phyloP scores from a whole-genome alignment of 92 coral and sea anemone genomes.

The Phenganax stokvisi region DNA sequence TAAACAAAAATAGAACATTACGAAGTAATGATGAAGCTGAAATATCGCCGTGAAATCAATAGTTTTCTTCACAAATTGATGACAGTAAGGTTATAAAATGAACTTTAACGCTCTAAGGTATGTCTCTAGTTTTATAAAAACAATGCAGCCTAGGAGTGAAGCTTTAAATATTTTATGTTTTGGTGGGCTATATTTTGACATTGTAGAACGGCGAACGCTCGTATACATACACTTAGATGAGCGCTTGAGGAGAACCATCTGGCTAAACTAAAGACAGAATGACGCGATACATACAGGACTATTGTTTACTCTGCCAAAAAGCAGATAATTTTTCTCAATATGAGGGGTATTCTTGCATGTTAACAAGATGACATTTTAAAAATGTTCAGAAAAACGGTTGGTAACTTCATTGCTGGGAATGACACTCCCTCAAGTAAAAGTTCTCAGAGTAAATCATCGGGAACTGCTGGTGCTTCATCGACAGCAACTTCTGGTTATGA shows the following conservation, averaged over 20 bases:
- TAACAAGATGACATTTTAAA: neutral
- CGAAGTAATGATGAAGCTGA: neutral
- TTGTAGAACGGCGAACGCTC: no score
- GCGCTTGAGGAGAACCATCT: no score
- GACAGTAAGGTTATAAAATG: slow-evolving; percentile 2
- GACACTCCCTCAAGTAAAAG: slow-evolving; percentile 45
- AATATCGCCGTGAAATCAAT: neutral
- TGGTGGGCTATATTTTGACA: no score
- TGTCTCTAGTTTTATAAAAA: neutral
- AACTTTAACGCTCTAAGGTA: slow-evolving; percentile 30
- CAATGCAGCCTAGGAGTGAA: neutral
- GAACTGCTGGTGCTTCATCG: slow-evolving; percentile 26
- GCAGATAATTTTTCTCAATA: no score
- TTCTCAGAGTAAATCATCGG: slow-evolving; percentile 39
- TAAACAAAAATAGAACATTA: slow-evolving; percentile 2
- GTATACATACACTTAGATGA: no score
- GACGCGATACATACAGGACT: no score
- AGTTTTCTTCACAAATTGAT: neutral
- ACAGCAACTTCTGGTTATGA: neutral
- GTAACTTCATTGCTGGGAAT: slow-evolving; percentile 90
- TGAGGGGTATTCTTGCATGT: no score
- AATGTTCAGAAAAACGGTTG: slow-evolving; percentile 74
- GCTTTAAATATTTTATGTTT: no score
- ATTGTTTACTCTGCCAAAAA: no score
- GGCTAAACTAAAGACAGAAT: no score